Percentiles rank a stretch among this genome's conserved stretches.
Conservation (phyloP, 2,113 vertebrate species). For the Burhinus bistriatus region DNA sequence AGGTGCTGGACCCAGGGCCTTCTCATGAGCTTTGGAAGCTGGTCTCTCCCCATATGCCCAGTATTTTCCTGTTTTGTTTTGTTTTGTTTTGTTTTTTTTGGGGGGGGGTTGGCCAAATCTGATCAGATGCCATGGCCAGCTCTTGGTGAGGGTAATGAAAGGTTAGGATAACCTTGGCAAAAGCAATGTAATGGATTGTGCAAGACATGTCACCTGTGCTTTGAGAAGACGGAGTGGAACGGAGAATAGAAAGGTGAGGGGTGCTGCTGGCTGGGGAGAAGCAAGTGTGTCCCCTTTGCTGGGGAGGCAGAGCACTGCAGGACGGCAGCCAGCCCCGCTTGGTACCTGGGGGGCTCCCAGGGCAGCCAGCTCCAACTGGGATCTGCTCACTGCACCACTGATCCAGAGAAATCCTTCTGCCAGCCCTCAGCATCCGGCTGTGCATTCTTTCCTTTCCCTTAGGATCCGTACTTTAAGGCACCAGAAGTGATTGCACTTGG, state of each 20-base stretch:
- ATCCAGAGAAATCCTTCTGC: neutral
- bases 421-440: neutral
- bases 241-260: neutral
- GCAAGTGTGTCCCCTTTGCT: neutral
- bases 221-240: accelerated
- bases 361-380: no score
- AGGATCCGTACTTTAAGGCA: accelerated
- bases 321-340: neutral
- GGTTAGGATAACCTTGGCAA: neutral
- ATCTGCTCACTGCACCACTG: neutral
- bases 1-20: neutral
- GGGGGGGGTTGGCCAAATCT: neutral
- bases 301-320: neutral
- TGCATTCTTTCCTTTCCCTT: no score
- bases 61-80: neutral
- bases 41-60: neutral
- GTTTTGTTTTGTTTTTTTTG: no score
- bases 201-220: neutral
- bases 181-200: neutral
- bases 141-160: neutral
- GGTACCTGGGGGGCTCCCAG: neutral
- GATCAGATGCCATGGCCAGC: neutral
- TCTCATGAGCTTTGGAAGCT: neutral
- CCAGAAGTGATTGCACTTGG: neutral
- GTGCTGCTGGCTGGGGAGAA: neutral